A percentile compares a stretch with the other conserved stretches of the same genome.
Evolutionary conservation across 2,797 vertebrate species (phyloP).

Genomic region (Sorex maritimensis): DNA sequence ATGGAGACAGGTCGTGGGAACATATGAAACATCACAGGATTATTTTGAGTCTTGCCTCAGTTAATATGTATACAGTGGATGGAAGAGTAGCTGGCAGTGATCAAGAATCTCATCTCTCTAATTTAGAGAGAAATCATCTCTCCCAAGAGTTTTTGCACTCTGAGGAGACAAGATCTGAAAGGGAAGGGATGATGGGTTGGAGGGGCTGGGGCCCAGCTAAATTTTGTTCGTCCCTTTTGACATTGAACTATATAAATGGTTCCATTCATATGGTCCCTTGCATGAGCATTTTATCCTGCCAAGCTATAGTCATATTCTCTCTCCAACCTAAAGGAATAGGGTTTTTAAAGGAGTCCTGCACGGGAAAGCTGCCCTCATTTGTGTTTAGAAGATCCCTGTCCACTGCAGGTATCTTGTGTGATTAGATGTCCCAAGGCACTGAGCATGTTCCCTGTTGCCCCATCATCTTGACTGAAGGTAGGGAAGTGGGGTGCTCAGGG

Average conservation of each 20-base stretch:
- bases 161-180: not conserved
- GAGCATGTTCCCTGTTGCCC: not conserved
- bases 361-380: not conserved
- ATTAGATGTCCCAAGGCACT: not conserved
- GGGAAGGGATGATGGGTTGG: not conserved
- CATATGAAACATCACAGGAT: not conserved
- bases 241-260: too few species aligned
- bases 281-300: not conserved
- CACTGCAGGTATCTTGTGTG: not conserved
- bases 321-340: not conserved
- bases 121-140: not conserved
- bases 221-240: not conserved
- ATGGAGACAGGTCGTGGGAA: not conserved
- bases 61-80: not conserved
- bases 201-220: not conserved
- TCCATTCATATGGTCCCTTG: not conserved
- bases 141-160: not conserved
- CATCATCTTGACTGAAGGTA: not conserved
- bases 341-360: not conserved
- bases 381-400: not conserved
- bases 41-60: not conserved
- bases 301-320: not conserved
- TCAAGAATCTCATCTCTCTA: not conserved
- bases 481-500: accelerated
- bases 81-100: not conserved